Evolutionary conservation across 2,797 vertebrate genomes (phyloP).

Genomic region (Enteromius anoplus): DNA sequence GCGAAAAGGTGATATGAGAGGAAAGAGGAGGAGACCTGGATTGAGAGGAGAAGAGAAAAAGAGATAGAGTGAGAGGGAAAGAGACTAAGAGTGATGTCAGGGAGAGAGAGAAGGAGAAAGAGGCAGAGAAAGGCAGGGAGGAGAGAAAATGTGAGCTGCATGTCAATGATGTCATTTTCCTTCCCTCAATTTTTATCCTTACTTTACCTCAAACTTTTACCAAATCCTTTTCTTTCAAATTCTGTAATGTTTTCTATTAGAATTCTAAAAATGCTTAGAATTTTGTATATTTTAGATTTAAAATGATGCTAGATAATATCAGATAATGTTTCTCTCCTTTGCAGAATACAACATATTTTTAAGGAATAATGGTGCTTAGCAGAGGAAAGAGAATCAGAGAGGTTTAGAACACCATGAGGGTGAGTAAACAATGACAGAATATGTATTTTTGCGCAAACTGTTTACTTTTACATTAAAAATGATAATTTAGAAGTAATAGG

Average conservation of each 20-base stretch:
- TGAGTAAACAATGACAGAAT: not conserved
- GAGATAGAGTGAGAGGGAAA: not conserved
- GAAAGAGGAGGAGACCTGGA: constrained; percentile 16
- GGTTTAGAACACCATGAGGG: not conserved
- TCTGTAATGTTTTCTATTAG: not conserved
- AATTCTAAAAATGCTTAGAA: not conserved
- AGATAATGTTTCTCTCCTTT: not conserved
- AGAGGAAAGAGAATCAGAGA: not conserved
- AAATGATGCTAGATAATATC: not conserved
- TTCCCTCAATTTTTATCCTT: constrained; percentile 3
- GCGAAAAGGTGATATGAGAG: constrained; percentile 32
- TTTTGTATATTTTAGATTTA: not conserved
- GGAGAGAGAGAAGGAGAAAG: constrained; percentile 1
- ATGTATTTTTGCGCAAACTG: not conserved
- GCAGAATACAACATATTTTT: not conserved
- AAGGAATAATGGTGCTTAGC: not conserved
- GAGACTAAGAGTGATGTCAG: constrained; percentile 6
- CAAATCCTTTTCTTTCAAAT: not conserved
- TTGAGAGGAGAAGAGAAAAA: constrained; percentile 13
- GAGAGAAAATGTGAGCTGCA: constrained; percentile 30
- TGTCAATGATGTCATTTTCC: constrained; percentile 23
- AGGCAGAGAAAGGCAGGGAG: constrained; percentile 9
- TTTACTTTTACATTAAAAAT: not conserved
- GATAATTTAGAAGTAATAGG: not conserved
- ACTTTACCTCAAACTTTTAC: constrained; percentile 9